Evolutionary conservation across 2,797 vertebrate genomes (phyloP), one percentile per base, ranked within the genome.

Genomic region (Melanogrammus aeglefinus): DNA sequence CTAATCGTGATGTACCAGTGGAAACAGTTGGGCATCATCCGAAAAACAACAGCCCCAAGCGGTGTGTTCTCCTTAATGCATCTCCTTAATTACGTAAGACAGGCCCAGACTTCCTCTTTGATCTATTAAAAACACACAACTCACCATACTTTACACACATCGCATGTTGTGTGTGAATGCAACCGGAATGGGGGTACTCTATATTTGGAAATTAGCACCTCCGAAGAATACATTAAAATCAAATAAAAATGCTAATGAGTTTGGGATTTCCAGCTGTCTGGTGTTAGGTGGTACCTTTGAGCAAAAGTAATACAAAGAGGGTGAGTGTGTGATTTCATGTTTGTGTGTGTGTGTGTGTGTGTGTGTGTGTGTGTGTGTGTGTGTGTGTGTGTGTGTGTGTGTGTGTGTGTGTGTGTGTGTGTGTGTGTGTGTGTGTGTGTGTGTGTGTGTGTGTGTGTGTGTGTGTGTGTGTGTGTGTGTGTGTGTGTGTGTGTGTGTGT

Each of bases 31-130:
- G 91, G 90, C 89, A 91, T 91, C 91, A 88, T 92, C 91, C 91
- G 14, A 87, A 92, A 92, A 93, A 93, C 90, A 93, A 93, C 90
- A 93, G 90, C 91, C 92, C 88, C 90, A 91, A 92, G 91, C 90
- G 90, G 90, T 93, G 94, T 93, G 91, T 91, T 93, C 91, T 92
- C 93, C 92, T 93, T 94, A 95, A 94, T 93, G 91, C 89, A 83
- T 88, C 90, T 88, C 86, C 90, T 92, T 94, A 93, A 94, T 94
- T 94, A 92, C 91, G 88, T 87, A 94, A 94, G 93, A 94, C 92
- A 93, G 92, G 91, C 90, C 91, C 8, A 93, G 88, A 94, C 93
- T 94, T 87, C 84, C 75, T 84, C 91, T 94, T 94, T 94, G 91
- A 94, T 94, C 93, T 94, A 90, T 92, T 90, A 91, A 91, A 92